Percentiles rank a stretch among this genome's conserved stretches.
Evolutionary conservation across 2,797 vertebrate species (phyloP).

Genomic region (Chiloscyllium punctatum): DNA sequence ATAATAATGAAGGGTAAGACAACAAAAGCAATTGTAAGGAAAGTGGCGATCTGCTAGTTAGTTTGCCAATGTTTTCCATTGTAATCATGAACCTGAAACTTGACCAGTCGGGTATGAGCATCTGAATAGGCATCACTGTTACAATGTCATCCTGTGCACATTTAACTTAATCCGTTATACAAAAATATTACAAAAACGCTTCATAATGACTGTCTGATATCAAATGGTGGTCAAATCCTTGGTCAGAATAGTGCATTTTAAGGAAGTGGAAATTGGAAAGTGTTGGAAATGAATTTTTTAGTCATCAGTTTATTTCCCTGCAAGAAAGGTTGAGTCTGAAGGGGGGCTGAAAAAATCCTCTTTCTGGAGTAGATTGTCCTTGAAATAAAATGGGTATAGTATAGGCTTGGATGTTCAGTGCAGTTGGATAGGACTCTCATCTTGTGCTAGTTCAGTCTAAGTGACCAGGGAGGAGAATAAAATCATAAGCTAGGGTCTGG

Average conservation of each 20-base stretch:
- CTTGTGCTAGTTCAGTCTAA: neutral
- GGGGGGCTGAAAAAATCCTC: neutral
- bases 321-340: neutral
- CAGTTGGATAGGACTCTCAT: neutral
- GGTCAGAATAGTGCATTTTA: neutral
- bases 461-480: neutral
- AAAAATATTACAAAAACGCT: neutral
- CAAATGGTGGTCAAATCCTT: neutral
- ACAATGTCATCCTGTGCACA: neutral
- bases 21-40: neutral
- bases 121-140: neutral
- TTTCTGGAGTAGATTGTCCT: no score
- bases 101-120: neutral
- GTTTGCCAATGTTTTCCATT: neutral
- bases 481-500: no score
- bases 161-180: neutral
- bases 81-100: neutral
- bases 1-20: conserved; percentile 37
- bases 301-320: neutral
- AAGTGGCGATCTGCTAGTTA: neutral
- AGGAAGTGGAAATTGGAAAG: neutral
- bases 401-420: neutral
- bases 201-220: neutral
- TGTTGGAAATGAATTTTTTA: neutral
- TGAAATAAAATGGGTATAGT: neutral